Base-by-base conservation (phyloP, 2,113 vertebrate species). In the Paradoxurus hermaphroditus region DNA sequence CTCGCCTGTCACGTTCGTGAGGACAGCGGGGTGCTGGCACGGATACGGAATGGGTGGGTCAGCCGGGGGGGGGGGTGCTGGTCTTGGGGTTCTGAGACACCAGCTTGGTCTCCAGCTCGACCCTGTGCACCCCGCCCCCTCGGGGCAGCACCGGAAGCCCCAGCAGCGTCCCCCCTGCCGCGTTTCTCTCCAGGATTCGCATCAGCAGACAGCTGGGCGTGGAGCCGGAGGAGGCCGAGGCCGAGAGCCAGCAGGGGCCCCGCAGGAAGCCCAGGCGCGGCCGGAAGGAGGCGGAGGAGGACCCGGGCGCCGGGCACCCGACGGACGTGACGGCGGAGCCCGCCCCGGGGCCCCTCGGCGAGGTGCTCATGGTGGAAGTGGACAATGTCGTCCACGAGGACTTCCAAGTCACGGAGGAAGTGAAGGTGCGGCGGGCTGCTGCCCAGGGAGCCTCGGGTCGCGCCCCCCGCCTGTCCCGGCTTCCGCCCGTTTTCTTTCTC, bases 291-390 rank as follows among this genome's bases (percentile, higher is more conserved):
- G 68, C 41, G 0, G 98, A 98, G 11, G 95, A 98, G 0, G 96
- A 96, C 12, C 11, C 81, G 10, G 98, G 98, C 44, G 46, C 88
- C 51, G 97, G 98, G 90, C 98, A 98, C 86, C 99, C 98, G 25
- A 92, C 97, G 14, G 98, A 99, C 23, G 72, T 98, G 84, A 96
- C 91, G 15, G 90, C 98, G 6, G 99, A 99, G 96, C 81, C 97
- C 0, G 29, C 98, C 4, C 56, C 97, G 0, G 97, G 98, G 1
- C 5, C 87, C 21, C 97, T 98, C 0, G 89, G 95, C 0, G 99
- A 99, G 78, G 98, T 99, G 90, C 99, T 99, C 89, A 99, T 99
- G 99, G 99, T 99, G 13, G 99, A 99, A 96, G 99, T 99, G 13
- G 99, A 99, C 91, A 99, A 99, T 0, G 98, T 99, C 3, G 96